These are phyloP conservation scores for Drosophila navojoa DNA, from an alignment of 1,140 invertebrate species.

Conservation along the genomic window DNA sequence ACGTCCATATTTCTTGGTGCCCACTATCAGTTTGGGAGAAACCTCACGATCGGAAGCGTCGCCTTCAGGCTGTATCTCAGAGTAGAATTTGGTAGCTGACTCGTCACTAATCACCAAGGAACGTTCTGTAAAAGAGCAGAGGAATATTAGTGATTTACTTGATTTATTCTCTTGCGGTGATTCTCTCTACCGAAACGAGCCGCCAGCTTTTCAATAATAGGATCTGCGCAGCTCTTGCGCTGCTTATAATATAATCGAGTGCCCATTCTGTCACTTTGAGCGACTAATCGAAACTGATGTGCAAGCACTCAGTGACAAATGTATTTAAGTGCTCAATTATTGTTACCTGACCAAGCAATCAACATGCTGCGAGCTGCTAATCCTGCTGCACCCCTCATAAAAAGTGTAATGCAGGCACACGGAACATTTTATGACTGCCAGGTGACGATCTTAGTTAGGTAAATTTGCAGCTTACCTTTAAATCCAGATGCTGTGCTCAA, in stretches of 20 bases:
- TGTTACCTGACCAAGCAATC: constrained; percentile 1
- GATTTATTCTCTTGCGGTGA: not conserved
- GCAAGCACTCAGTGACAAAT: too few relatives aligned
- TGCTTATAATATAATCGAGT: constrained; percentile 71
- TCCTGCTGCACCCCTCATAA: constrained; percentile 30
- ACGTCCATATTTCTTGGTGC: constrained; percentile 91
- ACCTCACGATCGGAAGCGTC: constrained; percentile 88
- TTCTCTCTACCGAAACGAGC: constrained; percentile 61
- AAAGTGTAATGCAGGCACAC: constrained; percentile 10
- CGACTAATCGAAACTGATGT: constrained; percentile 36
- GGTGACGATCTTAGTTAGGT: constrained; percentile 19
- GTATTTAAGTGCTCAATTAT: constrained; percentile 23
- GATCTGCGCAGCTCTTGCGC: constrained; percentile 83
- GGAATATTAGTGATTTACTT: constrained; percentile 3
- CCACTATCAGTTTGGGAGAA: constrained; percentile 89
- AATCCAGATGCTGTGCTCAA: constrained; percentile 39
- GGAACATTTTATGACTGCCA: constrained; percentile 50
- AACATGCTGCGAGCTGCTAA: constrained; percentile 39
- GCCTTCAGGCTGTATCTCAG: constrained; percentile 85
- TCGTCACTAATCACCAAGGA: constrained; percentile 73
- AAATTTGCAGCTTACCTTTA: constrained; percentile 52
- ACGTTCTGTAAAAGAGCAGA: constrained; percentile 60
- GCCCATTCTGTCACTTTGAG: constrained; percentile 50
- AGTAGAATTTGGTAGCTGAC: constrained; percentile 41
- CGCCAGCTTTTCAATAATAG: constrained; percentile 77